These are phyloP conservation scores for Furcifer pardalis DNA, from an alignment of 2,797 vertebrate species.

Conservation along the genomic window DNA sequence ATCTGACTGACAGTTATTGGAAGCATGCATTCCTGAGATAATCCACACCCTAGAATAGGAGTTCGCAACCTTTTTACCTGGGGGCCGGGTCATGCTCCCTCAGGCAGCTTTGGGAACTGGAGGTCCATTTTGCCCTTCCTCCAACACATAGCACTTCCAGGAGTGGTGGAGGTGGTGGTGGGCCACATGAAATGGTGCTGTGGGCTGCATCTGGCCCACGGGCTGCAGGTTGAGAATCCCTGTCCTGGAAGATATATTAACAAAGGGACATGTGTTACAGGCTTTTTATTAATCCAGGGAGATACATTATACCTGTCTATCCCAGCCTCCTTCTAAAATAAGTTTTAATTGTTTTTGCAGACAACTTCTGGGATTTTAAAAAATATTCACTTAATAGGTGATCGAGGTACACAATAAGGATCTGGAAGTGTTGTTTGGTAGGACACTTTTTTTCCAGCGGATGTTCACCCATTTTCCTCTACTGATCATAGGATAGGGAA, in stretches of 20 bases:
- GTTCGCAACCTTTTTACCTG: too few relatives aligned
- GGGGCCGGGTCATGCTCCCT: too few relatives aligned
- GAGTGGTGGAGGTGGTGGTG: too few relatives aligned
- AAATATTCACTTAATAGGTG: constrained; percentile 36
- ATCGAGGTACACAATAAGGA: neutral
- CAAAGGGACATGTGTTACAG: constrained; percentile 62
- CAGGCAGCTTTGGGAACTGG: too few relatives aligned
- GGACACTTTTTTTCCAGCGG: neutral
- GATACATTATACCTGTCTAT: constrained; percentile 43
- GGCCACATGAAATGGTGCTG: too few relatives aligned
- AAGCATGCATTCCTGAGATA: constrained; percentile 79
- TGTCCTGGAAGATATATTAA: constrained; percentile 73
- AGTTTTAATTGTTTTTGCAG: constrained; percentile 46
- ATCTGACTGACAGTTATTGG: constrained; percentile 78
- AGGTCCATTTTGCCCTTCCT: too few relatives aligned
- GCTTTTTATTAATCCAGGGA: constrained; percentile 45
- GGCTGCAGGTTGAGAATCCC: too few relatives aligned
- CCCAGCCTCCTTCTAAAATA: constrained; percentile 22
- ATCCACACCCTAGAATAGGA: constrained; percentile 72
- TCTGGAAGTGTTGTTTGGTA: neutral
- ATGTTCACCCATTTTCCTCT: neutral
- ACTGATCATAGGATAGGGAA: neutral
- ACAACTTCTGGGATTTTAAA: constrained; percentile 27
- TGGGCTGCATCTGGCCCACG: too few relatives aligned
- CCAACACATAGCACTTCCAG: too few relatives aligned